Conservation (phyloP, 2,113 vertebrate genomes). For the Nipponia nippon region DNA sequence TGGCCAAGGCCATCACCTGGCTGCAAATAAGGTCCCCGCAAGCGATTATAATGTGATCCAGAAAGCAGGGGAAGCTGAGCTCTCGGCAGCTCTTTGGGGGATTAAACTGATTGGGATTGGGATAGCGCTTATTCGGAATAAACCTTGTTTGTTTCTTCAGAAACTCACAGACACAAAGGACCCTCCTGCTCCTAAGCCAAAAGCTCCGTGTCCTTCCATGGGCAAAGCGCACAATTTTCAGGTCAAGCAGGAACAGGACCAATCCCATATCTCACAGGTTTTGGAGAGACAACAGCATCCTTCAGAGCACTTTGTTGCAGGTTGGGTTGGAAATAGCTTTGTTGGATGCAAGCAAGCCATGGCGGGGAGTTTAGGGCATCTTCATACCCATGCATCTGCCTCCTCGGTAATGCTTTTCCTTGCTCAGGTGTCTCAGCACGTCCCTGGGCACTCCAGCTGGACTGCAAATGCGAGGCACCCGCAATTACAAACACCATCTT, state of each 20-base stretch:
- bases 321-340: not conserved
- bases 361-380: not conserved
- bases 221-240: not conserved
- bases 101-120: not conserved
- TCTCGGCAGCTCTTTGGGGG: rapidly evolving
- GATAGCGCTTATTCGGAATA: not conserved
- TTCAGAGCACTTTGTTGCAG: not conserved
- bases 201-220: rapidly evolving
- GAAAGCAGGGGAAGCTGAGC: not conserved
- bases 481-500: rapidly evolving
- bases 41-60: not conserved
- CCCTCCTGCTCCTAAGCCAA: not conserved
- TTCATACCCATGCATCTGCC: not conserved
- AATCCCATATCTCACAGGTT: rapidly evolving
- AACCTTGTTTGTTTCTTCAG: not conserved
- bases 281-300: not conserved
- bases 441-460: not conserved
- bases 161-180: rapidly evolving
- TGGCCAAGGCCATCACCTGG: not conserved
- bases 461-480: not conserved
- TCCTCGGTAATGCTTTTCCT: not conserved
- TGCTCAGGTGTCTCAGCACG: not conserved
- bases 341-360: rapidly evolving
- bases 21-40: not conserved
- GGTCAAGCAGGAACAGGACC: not conserved